Evolutionary conservation across 2,797 vertebrate genomes (phyloP).

Genomic region (Hydrocynus forskahlii): DNA sequence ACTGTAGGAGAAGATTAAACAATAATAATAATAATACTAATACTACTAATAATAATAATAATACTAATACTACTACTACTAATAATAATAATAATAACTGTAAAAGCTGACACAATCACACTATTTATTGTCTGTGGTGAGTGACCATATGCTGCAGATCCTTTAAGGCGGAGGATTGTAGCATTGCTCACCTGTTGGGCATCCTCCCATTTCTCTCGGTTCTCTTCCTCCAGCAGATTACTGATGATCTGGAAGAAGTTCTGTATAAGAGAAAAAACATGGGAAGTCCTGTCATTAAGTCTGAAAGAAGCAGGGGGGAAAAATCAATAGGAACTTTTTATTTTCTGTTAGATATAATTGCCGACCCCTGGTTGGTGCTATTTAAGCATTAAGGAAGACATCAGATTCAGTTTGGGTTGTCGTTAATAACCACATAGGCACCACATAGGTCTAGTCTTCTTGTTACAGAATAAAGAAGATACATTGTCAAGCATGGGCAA

Average conservation of each 20-base stretch:
- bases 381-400: not conserved
- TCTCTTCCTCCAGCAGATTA: slow-evolving; percentile 98
- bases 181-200: slow-evolving; percentile 90
- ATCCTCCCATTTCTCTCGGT: slow-evolving; percentile 98
- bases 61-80: too few species aligned
- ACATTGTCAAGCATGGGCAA: not conserved
- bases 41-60: too few species aligned
- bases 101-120: too few species aligned
- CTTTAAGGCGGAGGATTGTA: not conserved
- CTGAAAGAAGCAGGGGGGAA: not conserved
- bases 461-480: not conserved
- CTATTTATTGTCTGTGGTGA: not conserved
- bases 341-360: not conserved
- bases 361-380: not conserved
- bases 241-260: slow-evolving; percentile 99
- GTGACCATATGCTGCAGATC: not conserved
- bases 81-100: too few species aligned
- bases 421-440: not conserved
- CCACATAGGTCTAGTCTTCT: too few species aligned
- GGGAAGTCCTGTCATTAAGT: not conserved
- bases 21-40: too few species aligned
- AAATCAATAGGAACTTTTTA: slow-evolving; percentile 1
- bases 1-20: too few species aligned
- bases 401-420: not conserved
- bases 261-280: slow-evolving; percentile 70